phyloP scores from a whole-genome alignment of 2,888 invertebrate genomes.

The Athetis lepigone region DNA sequence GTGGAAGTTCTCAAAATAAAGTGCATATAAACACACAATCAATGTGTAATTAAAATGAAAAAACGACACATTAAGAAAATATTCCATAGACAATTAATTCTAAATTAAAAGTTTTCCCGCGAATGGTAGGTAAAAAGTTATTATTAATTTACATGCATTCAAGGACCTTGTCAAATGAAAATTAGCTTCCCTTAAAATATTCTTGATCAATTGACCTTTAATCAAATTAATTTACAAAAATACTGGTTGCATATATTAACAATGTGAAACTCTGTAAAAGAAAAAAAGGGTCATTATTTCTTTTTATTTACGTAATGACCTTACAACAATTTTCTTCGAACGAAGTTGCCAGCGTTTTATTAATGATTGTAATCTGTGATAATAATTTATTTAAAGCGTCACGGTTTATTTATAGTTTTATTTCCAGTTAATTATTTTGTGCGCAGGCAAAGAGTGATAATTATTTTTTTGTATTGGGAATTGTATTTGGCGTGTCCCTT shows the following conservation, averaged over 20 bases:
- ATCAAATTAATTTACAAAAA: background rate
- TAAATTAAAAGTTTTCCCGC: no score
- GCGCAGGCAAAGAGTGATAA: no score
- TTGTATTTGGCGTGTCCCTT: no score
- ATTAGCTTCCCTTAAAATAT: background rate
- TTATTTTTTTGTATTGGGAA: no score
- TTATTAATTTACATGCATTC: no score
- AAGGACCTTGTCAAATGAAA: no score
- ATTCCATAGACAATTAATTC: no score
- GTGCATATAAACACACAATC: no score
- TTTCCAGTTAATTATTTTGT: background rate
- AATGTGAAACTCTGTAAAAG: constrained; percentile 11
- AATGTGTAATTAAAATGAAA: no score
- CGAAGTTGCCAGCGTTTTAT: constrained; percentile 14
- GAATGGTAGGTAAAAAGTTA: no score
- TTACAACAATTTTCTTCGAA: constrained; percentile 13
- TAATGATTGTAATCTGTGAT: constrained; percentile 13
- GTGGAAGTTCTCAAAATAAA: no score
- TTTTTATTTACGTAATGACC: constrained; percentile 15
- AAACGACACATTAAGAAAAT: no score
- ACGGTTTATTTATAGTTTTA: background rate
- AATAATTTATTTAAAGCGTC: background rate
- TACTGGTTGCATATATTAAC: constrained; percentile 1
- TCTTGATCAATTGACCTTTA: background rate
- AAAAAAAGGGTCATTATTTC: background rate